Evolutionary conservation across 2,888 invertebrate species (phyloP).

Genomic region (Silvanus unidentatus): DNA sequence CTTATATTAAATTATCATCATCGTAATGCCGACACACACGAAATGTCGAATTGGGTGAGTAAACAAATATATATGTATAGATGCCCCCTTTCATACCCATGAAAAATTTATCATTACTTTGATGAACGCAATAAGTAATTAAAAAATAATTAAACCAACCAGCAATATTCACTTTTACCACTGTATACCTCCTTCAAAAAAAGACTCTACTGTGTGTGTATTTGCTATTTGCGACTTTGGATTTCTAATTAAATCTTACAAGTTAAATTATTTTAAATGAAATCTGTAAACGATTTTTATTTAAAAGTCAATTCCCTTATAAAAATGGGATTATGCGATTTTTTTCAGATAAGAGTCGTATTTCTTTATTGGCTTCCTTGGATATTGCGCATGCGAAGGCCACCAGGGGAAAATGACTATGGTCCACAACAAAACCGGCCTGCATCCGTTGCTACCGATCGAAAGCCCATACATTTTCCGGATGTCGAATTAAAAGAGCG

Average conservation of each 20-base stretch:
- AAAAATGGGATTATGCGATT: too few species aligned
- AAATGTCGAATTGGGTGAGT: slow-evolving; percentile 95
- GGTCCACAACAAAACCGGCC: slow-evolving; percentile 54
- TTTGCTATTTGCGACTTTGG: too few species aligned
- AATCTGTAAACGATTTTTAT: neutral
- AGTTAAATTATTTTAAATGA: neutral
- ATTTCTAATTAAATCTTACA: too few species aligned
- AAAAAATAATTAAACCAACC: too few species aligned
- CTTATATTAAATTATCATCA: slow-evolving; percentile 97
- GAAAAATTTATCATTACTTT: too few species aligned
- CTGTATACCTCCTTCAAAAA: too few species aligned
- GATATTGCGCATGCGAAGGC: slow-evolving; percentile 85
- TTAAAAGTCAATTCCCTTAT: slow-evolving; percentile 2
- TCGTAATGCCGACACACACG: slow-evolving; percentile 92
- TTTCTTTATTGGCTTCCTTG: slow-evolving; percentile 98
- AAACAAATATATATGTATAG: too few species aligned
- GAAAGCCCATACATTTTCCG: slow-evolving; percentile 43
- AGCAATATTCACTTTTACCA: too few species aligned
- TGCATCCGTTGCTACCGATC: slow-evolving; percentile 46
- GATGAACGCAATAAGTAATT: too few species aligned
- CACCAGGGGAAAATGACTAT: slow-evolving; percentile 26
- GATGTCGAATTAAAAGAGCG: slow-evolving; percentile 50
- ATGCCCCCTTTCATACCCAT: too few species aligned
- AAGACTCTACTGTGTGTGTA: too few species aligned
- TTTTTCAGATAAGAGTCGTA: slow-evolving; percentile 72